Evolutionary conservation across 2,888 invertebrate genomes (phyloP), one percentile per base, ranked within the genome.

Genomic region (Ctenicera cuprea): DNA sequence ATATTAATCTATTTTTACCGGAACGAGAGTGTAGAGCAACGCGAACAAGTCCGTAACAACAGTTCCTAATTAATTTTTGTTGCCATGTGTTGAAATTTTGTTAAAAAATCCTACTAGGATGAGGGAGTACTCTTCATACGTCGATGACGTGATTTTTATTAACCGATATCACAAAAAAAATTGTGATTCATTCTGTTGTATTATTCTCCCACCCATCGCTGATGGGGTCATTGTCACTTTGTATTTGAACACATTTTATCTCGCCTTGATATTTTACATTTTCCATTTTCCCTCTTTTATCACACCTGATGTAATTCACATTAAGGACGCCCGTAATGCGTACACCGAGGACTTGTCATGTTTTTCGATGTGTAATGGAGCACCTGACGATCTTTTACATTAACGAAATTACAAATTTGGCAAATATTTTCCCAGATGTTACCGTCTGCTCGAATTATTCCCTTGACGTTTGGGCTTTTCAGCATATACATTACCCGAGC

Each of bases 1-100:
- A 16, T 57, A n/a, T n/a, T n/a, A 59, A 71, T 66, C 65, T 59
- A 66, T 66, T 59, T 71, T 61, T 70, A 52, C 41, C 50, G n/a
- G 12, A 38, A 50, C 50, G 50, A 37, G 14, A 30, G 20, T 48
- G 54, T 22, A 41, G 14, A 54, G 8, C 14, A 22, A 9, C 7
- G 14, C 9, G 43, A 16, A 18, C 14, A 18, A 16, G 9, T 64
- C 14, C 26, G 33, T 38, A 20, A 52, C 41, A 61, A 5, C 22
- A n/a, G 12, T 4, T 12, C 8, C 26, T 64, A 33, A 63, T 64
- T 33, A 64, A 64, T 64, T 64, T 61, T 33, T 48, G 45, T 48
- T 50, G 22, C 48, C 63, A 43, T 30, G 41, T 7, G 43, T 11
- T 18, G 8, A 48, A 16, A 16, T 48, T 48, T 48, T 48, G 48